Percentiles rank a stretch among this genome's conserved stretches.
Evolutionary conservation across 2,797 vertebrate genomes (phyloP).

Genomic region (Spinibarbus caldwelli): DNA sequence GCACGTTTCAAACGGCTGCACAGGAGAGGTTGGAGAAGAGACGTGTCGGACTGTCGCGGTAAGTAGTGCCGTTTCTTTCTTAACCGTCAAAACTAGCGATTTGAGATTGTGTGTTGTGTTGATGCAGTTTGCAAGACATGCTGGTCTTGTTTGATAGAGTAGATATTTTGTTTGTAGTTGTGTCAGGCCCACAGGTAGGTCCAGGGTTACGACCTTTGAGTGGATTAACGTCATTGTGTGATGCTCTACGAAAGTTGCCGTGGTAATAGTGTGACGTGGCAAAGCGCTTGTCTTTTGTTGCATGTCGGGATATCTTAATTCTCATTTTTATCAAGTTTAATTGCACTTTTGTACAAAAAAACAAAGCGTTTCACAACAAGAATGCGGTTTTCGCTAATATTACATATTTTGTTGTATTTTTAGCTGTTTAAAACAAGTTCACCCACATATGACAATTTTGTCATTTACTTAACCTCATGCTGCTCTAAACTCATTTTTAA

Average conservation of each 20-base stretch:
- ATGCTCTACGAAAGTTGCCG: neutral
- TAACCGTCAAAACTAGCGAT: neutral
- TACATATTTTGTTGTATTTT: neutral
- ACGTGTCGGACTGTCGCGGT: conserved; percentile 43
- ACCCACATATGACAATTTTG: neutral
- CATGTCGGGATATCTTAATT: neutral
- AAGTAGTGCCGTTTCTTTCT: conserved; percentile 48
- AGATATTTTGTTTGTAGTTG: conserved; percentile 34
- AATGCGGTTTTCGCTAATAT: neutral
- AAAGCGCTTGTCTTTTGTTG: neutral
- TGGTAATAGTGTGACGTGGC: neutral
- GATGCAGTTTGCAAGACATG: conserved; percentile 11
- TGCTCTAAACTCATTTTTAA: neutral
- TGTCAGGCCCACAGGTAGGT: conserved; percentile 38
- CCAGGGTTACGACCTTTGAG: conserved; percentile 49
- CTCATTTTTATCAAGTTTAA: neutral
- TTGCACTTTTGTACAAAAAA: neutral
- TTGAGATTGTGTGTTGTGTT: neutral
- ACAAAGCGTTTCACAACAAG: neutral
- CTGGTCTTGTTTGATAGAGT: conserved; percentile 12
- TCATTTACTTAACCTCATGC: neutral
- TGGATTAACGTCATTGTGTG: neutral
- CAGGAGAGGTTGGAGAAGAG: conserved; percentile 50
- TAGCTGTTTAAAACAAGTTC: neutral
- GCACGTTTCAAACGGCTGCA: conserved; percentile 48